Conservation (phyloP, 2,113 vertebrate genomes). For the Balaeniceps rex region DNA sequence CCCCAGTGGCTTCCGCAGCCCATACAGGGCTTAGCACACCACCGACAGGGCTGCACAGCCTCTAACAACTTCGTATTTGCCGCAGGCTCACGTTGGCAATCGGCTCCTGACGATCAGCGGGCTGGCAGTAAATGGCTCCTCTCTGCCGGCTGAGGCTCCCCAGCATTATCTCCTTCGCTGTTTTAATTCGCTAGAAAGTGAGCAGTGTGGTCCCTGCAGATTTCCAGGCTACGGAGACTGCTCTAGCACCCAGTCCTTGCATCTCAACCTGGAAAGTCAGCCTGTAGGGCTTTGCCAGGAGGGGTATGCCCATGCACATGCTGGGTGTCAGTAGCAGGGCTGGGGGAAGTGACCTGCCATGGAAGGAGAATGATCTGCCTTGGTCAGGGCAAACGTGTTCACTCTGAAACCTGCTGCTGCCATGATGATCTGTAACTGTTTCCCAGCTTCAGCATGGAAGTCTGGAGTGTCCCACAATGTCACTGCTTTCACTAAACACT, state of each 20-base stretch:
- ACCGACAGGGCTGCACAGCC: accelerated
- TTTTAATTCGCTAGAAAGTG: neutral
- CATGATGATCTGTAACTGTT: neutral
- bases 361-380: neutral
- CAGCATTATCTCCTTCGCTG: accelerated
- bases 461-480: neutral
- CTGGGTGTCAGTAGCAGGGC: neutral
- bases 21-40: neutral
- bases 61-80: neutral
- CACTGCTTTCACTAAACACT: neutral
- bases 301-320: neutral
- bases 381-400: neutral
- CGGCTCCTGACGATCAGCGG: accelerated
- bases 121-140: neutral
- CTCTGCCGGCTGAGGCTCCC: neutral
- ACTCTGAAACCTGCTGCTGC: neutral
- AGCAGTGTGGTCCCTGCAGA: neutral
- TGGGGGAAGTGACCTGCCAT: neutral
- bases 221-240: neutral
- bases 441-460: neutral
- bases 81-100: neutral
- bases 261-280: neutral
- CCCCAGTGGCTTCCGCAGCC: neutral
- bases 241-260: neutral
- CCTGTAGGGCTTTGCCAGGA: neutral